Conservation (phyloP, 1,140 invertebrate species). For the Aradophagus sp. region DNA sequence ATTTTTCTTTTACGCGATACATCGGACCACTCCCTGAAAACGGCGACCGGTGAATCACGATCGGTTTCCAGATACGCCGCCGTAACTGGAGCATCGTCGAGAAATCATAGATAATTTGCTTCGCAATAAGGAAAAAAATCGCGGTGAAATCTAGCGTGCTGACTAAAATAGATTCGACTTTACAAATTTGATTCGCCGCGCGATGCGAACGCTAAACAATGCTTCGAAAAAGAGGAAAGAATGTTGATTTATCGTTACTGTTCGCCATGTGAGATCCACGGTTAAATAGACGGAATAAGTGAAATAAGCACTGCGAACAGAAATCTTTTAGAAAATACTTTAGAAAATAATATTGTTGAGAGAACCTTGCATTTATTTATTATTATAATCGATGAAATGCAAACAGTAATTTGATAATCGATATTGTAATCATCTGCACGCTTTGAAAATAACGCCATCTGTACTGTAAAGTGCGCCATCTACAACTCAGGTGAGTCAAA, state of each 20-base stretch:
- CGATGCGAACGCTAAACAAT: slow-evolving; percentile 14
- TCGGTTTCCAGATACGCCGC: slow-evolving; percentile 47
- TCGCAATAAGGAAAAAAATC: slow-evolving; percentile 50
- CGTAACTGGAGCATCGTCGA: slow-evolving; percentile 62
- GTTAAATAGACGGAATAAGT: too few relatives aligned
- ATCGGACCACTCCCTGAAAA: slow-evolving; percentile 59
- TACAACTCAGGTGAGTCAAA: too few relatives aligned
- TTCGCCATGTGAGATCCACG: slow-evolving; percentile 3
- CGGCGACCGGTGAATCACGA: slow-evolving; percentile 61
- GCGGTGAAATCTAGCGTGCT: slow-evolving; percentile 37
- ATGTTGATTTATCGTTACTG: slow-evolving; percentile 4
- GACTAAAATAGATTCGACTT: slow-evolving; percentile 38
- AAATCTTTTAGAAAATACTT: too few relatives aligned
- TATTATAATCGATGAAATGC: too few relatives aligned
- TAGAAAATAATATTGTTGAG: too few relatives aligned
- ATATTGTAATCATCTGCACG: too few relatives aligned
- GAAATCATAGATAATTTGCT: slow-evolving; percentile 57
- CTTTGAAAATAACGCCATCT: too few relatives aligned
- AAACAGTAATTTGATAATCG: too few relatives aligned
- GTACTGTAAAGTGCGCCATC: too few relatives aligned
- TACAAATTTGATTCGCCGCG: slow-evolving; percentile 17
- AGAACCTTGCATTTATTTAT: too few relatives aligned
- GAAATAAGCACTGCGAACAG: too few relatives aligned
- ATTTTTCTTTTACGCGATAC: too few relatives aligned
- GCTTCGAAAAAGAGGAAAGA: slow-evolving; percentile 18